Evolutionary conservation across 1,140 invertebrate species (phyloP), one percentile per base, ranked within the genome.

Genomic region (Macrobrachium nipponense): DNA sequence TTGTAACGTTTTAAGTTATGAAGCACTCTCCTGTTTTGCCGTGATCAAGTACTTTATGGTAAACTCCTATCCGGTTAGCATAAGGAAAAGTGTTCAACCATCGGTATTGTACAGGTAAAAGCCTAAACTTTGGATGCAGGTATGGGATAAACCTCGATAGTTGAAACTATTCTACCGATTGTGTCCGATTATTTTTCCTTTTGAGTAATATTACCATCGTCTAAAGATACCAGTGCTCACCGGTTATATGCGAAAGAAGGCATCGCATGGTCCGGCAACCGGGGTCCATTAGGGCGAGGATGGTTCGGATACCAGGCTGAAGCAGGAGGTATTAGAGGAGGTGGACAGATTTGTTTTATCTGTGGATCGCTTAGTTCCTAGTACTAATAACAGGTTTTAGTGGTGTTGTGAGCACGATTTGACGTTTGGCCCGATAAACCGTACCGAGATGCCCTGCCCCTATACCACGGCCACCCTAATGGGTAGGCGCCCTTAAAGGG

Each of bases 331-430:
- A 68, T 73, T 43, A n/a, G 44, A 58, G 27, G 36, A 36, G 64
- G 82, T 60, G 82, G 79, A 79, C 60, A 85, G 75, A 85, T 85
- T 62, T 72, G 76, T 68, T 51, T 85, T 85, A 85, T 85, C 82
- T 85, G 51, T 17, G 27, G 62, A 85, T 85, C 82, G 82, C 64
- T 64, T 64, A 43, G 82, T 85, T 85, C 62, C 82, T 76, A 72
- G 44, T 75, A 72, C 82, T 85, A 85, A 85, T 85, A 85, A 85
- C 82, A 79, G 82, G 82, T 85, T 85, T 85, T 85, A 85, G 76
- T 79, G 82, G 44, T 85, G 82, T 85, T 68, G 75, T 85, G 76
- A 76, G 44, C 82, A 79, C 64, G 62, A 85, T 84, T 76, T 23
- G 64, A 62, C 62, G 27, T 43, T 12, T 2, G 17, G 36, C 15